phyloP scores from a whole-genome alignment of 1,140 invertebrate genomes.

The Drosophila subobscura region DNA sequence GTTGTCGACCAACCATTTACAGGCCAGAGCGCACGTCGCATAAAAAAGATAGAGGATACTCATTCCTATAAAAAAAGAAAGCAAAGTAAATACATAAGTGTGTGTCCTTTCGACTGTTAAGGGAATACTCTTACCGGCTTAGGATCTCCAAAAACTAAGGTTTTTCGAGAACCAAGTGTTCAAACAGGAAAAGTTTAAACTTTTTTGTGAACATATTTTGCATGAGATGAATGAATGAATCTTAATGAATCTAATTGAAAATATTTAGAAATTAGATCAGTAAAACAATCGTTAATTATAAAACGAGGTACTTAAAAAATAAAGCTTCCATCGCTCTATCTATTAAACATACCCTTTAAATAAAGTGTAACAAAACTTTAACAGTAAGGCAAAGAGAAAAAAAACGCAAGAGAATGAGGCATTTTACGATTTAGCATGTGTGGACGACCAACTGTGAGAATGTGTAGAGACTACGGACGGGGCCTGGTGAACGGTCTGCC shows the following conservation, averaged over 20 bases:
- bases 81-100: no score
- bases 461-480: not conserved
- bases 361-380: constrained; percentile 54
- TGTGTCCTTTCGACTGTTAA: not conserved
- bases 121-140: not conserved
- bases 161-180: not conserved
- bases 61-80: no score
- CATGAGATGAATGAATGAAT: no score
- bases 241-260: no score
- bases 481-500: constrained; percentile 14
- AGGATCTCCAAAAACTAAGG: no score
- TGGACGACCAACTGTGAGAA: constrained; percentile 28
- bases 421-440: constrained; percentile 77
- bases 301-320: no score
- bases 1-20: constrained; percentile 44
- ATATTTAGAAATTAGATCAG: no score
- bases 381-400: constrained; percentile 41
- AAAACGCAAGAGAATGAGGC: constrained; percentile 43
- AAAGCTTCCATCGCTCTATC: not conserved
- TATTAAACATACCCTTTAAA: not conserved
- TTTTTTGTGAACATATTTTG: no score
- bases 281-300: no score
- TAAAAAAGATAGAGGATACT: constrained; percentile 44
- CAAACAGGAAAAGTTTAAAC: no score
- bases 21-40: constrained; percentile 45